Percentiles rank a stretch among this genome's conserved stretches.
Evolutionary conservation across 1,140 invertebrate species (phyloP).

Genomic region (Hylaeus anthracinus): DNA sequence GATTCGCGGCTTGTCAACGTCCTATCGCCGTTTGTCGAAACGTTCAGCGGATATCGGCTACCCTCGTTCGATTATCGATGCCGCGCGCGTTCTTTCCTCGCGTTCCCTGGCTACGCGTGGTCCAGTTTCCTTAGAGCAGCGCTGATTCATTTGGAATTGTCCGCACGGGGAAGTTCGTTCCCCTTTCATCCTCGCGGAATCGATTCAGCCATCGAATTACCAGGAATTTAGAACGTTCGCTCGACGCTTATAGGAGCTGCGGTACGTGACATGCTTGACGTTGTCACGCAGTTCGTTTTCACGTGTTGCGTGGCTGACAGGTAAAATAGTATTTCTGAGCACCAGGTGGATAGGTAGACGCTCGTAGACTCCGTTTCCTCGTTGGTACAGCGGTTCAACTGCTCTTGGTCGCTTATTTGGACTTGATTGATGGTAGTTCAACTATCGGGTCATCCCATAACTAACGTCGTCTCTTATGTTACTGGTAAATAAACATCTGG

Average conservation of each 20-base stretch:
- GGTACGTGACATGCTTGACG: slow-evolving; percentile 30
- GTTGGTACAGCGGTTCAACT: background rate
- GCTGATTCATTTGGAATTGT: slow-evolving; percentile 41
- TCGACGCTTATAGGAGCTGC: slow-evolving; percentile 9
- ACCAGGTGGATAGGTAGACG: background rate
- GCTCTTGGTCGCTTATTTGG: too few relatives aligned
- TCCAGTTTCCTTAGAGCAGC: slow-evolving; percentile 25
- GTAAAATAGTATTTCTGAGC: background rate
- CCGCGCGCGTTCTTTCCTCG: slow-evolving; percentile 6
- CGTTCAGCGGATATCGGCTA: slow-evolving; percentile 13
- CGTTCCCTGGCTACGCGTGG: background rate
- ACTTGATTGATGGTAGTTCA: too few relatives aligned
- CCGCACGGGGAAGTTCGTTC: slow-evolving; percentile 12
- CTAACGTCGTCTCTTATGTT: too few relatives aligned
- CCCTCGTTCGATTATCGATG: slow-evolving; percentile 18
- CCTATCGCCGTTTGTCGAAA: background rate
- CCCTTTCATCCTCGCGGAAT: background rate
- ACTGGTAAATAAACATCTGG: too few relatives aligned
- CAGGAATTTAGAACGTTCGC: slow-evolving; percentile 34
- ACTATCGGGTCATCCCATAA: background rate
- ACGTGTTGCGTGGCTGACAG: background rate
- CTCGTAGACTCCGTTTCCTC: background rate
- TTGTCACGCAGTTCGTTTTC: slow-evolving; percentile 17
- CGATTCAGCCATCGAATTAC: background rate
- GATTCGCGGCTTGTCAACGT: slow-evolving; percentile 8